These are phyloP conservation scores for Montifringilla adamsi DNA, from an alignment of 2,113 vertebrate genomes.

Conservation along the genomic window DNA sequence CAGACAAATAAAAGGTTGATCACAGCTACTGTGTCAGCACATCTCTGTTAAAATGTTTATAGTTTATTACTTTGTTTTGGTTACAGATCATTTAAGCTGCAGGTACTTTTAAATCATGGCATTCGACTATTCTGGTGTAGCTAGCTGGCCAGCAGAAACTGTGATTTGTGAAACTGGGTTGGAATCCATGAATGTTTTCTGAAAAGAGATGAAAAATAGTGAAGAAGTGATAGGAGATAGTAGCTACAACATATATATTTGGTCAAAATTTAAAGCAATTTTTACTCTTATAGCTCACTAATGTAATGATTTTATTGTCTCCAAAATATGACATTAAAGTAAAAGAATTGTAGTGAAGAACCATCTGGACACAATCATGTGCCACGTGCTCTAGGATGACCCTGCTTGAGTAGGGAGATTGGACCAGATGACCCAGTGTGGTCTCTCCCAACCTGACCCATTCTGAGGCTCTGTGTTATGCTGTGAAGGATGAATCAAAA, in stretches of 20 bases:
- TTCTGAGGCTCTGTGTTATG: not conserved
- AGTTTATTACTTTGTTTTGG: not conserved
- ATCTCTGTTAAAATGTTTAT: not conserved
- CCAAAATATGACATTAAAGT: not conserved
- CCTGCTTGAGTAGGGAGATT: not conserved
- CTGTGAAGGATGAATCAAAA: not conserved
- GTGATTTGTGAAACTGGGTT: not conserved
- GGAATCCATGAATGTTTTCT: not conserved
- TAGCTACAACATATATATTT: not conserved
- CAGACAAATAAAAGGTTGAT: not conserved
- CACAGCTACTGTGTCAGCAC: not conserved
- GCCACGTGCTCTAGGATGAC: not conserved
- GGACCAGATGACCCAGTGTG: not conserved
- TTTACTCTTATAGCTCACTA: not conserved
- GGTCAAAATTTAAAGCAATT: not conserved
- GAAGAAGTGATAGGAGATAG: not conserved
- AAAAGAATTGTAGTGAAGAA: not conserved
- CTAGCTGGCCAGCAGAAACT: not conserved
- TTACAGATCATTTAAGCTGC: not conserved
- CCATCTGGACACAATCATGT: not conserved
- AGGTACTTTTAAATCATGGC: not conserved
- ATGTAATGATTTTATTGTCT: not conserved
- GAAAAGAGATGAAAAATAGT: not conserved
- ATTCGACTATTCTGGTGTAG: not conserved
- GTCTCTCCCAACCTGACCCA: not conserved